Evolutionary conservation across 2,797 vertebrate genomes (phyloP).

Genomic region (Xenops minutus): DNA sequence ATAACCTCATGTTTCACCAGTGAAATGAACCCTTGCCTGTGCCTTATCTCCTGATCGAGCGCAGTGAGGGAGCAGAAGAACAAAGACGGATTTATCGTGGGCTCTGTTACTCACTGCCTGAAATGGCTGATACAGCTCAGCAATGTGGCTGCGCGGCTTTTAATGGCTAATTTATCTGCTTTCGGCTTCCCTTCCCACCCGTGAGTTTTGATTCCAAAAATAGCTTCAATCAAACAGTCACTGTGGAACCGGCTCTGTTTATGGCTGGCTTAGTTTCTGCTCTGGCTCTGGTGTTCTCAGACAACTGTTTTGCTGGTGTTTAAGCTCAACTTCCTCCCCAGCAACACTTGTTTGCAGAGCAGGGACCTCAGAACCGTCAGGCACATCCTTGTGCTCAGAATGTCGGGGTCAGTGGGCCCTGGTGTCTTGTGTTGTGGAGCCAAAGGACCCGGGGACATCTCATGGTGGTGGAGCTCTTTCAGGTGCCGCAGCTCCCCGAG

Average conservation of each 20-base stretch:
- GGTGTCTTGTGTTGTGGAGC: background rate
- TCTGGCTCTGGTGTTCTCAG: background rate
- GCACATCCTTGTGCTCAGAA: background rate
- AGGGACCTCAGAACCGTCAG: background rate
- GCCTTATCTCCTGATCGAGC: background rate
- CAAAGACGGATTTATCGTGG: constrained; percentile 40
- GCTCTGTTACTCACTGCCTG: background rate
- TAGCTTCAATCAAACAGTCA: background rate
- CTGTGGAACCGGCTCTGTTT: background rate
- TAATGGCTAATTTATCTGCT: constrained; percentile 41
- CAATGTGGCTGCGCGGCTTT: background rate
- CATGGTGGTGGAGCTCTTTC: rapidly evolving
- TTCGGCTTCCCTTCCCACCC: constrained; percentile 19
- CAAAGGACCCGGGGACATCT: background rate
- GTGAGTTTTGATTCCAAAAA: constrained; percentile 31
- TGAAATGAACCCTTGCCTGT: background rate
- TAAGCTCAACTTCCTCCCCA: background rate
- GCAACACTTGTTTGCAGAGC: rapidly evolving
- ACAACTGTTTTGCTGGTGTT: background rate
- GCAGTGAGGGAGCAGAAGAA: constrained; percentile 34
- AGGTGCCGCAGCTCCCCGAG: background rate
- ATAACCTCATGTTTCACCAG: constrained; percentile 16
- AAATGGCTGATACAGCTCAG: constrained; percentile 18
- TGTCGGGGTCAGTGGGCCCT: background rate
- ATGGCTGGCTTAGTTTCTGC: background rate